These are phyloP conservation scores for Gymnodraco acuticeps DNA, from an alignment of 2,797 vertebrate genomes.

Conservation along the genomic window DNA sequence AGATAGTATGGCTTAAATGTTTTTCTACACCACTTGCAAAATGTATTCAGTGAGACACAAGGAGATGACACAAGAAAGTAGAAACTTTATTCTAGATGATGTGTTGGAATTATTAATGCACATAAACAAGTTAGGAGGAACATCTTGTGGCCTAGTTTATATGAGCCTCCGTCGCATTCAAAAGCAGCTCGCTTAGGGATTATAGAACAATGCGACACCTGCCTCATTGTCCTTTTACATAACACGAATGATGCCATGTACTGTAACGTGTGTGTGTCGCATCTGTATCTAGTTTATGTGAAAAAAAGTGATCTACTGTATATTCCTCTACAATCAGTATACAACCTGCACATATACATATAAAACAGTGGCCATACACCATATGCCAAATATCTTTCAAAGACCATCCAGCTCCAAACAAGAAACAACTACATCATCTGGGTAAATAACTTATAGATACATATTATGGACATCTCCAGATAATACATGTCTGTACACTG, in stretches of 20 bases:
- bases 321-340: conserved; percentile 11
- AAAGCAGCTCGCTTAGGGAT: conserved; percentile 60
- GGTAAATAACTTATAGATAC: neutral
- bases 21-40: conserved; percentile 11
- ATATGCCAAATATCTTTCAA: neutral
- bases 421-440: neutral
- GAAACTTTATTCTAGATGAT: conserved; percentile 24
- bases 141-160: conserved; percentile 62
- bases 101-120: conserved; percentile 55
- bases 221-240: conserved; percentile 71
- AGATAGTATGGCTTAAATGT: neutral
- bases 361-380: neutral
- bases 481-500: neutral
- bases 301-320: conserved; percentile 8
- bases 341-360: neutral
- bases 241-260: conserved; percentile 57
- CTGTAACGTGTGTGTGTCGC: conserved; percentile 13
- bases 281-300: conserved; percentile 8
- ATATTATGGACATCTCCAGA: neutral
- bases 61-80: conserved; percentile 9
- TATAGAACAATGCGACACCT: conserved; percentile 76
- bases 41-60: conserved; percentile 11
- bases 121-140: conserved; percentile 48
- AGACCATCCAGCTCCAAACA: neutral
- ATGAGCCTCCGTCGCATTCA: conserved; percentile 30